Evolutionary conservation across 2,888 invertebrate genomes (phyloP).

Genomic region (Cheilosia grossa): DNA sequence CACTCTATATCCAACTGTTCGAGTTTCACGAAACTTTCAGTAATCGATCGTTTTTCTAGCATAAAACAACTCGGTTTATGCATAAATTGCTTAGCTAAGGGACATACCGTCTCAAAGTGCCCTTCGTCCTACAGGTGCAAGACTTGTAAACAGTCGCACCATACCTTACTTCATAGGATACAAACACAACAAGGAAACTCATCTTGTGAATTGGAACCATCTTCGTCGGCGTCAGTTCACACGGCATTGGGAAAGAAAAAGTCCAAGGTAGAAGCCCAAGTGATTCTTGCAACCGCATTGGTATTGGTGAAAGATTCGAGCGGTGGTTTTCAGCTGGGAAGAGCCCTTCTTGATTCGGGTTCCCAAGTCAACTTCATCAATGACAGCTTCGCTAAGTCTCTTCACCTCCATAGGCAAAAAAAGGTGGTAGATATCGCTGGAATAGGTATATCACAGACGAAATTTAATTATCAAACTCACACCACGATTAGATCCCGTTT

Average conservation of each 20-base stretch:
- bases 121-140: slow-evolving; percentile 10
- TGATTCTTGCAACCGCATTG: background rate
- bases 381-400: background rate
- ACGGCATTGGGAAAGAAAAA: too few species aligned
- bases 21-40: background rate
- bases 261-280: background rate
- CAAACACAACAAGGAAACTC: background rate
- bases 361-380: background rate
- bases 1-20: background rate
- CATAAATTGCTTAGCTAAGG: slow-evolving; percentile 12
- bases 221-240: background rate
- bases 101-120: slow-evolving; percentile 7
- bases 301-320: background rate
- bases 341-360: background rate
- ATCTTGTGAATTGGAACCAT: background rate
- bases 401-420: background rate
- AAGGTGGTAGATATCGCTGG: background rate
- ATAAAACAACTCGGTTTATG: background rate
- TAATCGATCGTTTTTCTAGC: background rate
- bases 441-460: background rate
- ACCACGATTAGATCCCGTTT: background rate
- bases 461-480: background rate
- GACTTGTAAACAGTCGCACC: slow-evolving; percentile 9
- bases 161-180: background rate
- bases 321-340: background rate